Evolutionary conservation across 2,888 invertebrate genomes (phyloP), one percentile per base, ranked within the genome.

Genomic region (Alentia gelatinosa): DNA sequence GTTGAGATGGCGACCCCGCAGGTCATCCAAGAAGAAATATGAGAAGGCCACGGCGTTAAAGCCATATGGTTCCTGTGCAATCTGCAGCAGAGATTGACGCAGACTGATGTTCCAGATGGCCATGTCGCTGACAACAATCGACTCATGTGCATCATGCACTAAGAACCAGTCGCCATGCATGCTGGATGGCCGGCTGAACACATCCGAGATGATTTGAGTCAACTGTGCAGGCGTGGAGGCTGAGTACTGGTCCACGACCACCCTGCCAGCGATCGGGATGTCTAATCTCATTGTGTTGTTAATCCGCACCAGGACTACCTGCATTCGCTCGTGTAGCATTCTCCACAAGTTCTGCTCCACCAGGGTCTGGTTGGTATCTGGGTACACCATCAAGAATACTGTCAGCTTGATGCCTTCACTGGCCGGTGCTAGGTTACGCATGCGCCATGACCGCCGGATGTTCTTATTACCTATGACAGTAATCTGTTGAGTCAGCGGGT

Each of bases 191-290:
- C 86, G 86, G 23, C 86, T 47, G 35, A 86, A 86, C 7, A 86
- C 86, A 9, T 86, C 86, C 1, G 35, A 47, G 5, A 86, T 47
- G 7, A 86, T 86, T 19, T 33, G 19, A 1, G 42, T 47, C 15
- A 86, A n/a, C 30, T 86, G 33, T 15, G n/a, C 15, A n/a, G 86
- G 50, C 3, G 86, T 47, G 5, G 42, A n/a, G 30, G 86, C 86
- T n/a, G n/a, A n/a, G 33, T 86, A 86, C 47, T 86, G 86, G 42
- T 86, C 86, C n/a, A 86, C 86, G 1, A 86, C 86, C 19, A 86
- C 86, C 15, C 86, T 19, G 15, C 86, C 86, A 1, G 86, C 86
- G 9, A 86, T 86, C 3, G 86, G 86, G 35, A 86, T 86, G 19
- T 86, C 47, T 0, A 86, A 33, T 9, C 35, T 26, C 47, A 86